phyloP scores from a whole-genome alignment of 2,797 vertebrate genomes.

The Gobionotothen gibberifrons region DNA sequence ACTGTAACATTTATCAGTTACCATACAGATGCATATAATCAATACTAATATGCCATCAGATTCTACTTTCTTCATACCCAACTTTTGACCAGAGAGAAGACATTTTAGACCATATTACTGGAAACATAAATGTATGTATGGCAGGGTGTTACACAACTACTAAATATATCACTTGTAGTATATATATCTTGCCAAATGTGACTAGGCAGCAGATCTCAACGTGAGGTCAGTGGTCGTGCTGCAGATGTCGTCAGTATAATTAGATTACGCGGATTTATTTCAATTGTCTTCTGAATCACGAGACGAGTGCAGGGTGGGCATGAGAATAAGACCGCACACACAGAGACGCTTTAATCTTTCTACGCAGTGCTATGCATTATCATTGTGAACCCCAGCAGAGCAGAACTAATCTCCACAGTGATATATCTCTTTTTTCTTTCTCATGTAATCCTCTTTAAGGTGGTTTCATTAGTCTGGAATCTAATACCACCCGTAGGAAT shows the following conservation, averaged over 20 bases:
- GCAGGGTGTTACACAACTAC: too few relatives aligned
- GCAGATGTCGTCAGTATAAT: slow-evolving; percentile 49
- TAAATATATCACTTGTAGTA: too few relatives aligned
- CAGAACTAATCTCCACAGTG: not conserved
- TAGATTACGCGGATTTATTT: slow-evolving; percentile 45
- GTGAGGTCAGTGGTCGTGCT: slow-evolving; percentile 48
- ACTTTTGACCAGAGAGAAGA: too few relatives aligned
- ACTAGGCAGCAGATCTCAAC: not conserved
- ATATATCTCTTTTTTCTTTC: not conserved
- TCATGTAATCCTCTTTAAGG: slow-evolving; percentile 27
- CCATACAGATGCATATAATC: not conserved
- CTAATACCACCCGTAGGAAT: not conserved
- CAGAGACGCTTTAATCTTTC: slow-evolving; percentile 14
- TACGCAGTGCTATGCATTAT: slow-evolving; percentile 6
- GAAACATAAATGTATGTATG: too few relatives aligned
- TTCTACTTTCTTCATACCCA: not conserved
- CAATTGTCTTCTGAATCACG: slow-evolving; percentile 33
- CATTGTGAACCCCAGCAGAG: slow-evolving; percentile 12
- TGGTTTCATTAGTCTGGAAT: slow-evolving; percentile 4
- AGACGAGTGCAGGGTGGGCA: slow-evolving; percentile 11
- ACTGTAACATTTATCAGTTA: not conserved
- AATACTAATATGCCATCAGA: not conserved
- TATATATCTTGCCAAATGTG: too few relatives aligned
- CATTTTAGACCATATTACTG: too few relatives aligned
- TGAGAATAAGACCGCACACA: not conserved